Conservation (phyloP, 1,140 invertebrate species). For the Atta colombica region DNA sequence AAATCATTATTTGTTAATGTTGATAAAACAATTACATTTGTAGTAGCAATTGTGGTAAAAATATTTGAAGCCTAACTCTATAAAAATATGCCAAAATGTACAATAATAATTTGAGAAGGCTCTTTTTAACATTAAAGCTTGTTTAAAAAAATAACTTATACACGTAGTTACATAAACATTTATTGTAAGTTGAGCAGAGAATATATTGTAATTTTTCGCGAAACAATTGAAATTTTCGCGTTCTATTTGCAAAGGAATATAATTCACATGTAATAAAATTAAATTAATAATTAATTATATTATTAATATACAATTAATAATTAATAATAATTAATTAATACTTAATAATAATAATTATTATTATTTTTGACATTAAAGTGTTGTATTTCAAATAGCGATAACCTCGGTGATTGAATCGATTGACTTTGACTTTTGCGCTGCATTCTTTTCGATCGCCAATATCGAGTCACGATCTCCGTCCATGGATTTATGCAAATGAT, state of each 20-base stretch:
- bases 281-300: neutral
- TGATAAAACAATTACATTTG: neutral
- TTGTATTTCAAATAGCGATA: neutral
- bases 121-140: neutral
- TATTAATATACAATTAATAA: too few relatives aligned
- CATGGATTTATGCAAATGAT: conserved; percentile 74
- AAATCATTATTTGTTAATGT: neutral
- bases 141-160: neutral
- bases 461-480: conserved; percentile 29
- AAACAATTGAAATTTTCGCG: neutral
- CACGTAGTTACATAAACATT: neutral
- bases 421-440: neutral
- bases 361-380: neutral
- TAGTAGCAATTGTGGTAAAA: neutral
- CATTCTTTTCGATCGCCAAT: neutral
- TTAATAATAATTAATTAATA: too few relatives aligned
- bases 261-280: neutral
- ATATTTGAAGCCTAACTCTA: neutral
- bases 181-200: neutral
- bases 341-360: neutral
- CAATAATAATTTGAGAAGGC: neutral
- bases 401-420: neutral
- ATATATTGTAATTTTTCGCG: neutral
- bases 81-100: neutral
- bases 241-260: neutral